Base-by-base conservation (phyloP, 2,113 vertebrate genomes). In the Crotalus horridus region DNA sequence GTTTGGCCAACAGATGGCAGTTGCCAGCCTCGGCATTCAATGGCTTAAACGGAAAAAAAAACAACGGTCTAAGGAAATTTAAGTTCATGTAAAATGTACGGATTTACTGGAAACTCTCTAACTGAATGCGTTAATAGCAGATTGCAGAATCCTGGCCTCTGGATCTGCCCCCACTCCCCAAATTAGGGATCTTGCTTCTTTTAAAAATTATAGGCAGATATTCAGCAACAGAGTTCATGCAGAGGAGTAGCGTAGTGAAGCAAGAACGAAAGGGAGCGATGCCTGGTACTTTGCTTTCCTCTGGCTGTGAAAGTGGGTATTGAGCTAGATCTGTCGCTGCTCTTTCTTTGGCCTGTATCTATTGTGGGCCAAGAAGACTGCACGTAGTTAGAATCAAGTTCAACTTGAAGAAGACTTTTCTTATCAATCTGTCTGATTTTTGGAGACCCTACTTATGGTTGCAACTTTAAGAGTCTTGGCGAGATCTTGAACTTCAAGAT, bases 1-100 rank as follows among this genome's bases (percentile, higher is more conserved):
- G 3, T 46, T 59, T 59, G 88, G 43, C 88, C 92, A 92, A 43
- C 29, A 92, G 88, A 24, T 89, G 92, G 92, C 92, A 85, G 26
- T 17, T 5, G 64, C 54, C 33, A 85, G 21, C 87, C 17, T 23
- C 39, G 23, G 20, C 17, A 29, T 1, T 20, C 81, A 51, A 29
- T 20, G 12, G 20, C 81, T 87, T 86, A 43, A 81, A 39, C 20
- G 29, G 54, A 51, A 29, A 54, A 55, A 55, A 39, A 39, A 39
- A 39, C n/a, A 39, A 12, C 74, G 33, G 23, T 74, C 15, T 20
- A 39, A 74, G 12, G 10, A 54, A 92, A 13, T 33, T 48, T 23
- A 69, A 88, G 33, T 51, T 12, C n/a, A 43, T 12, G 54, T 46
- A 23, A 55, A 48, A 81, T 56, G 9, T 29, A 58, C 9, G 20